phyloP scores from a whole-genome alignment of 2,113 vertebrate species.

The Colossoma macropomum region DNA sequence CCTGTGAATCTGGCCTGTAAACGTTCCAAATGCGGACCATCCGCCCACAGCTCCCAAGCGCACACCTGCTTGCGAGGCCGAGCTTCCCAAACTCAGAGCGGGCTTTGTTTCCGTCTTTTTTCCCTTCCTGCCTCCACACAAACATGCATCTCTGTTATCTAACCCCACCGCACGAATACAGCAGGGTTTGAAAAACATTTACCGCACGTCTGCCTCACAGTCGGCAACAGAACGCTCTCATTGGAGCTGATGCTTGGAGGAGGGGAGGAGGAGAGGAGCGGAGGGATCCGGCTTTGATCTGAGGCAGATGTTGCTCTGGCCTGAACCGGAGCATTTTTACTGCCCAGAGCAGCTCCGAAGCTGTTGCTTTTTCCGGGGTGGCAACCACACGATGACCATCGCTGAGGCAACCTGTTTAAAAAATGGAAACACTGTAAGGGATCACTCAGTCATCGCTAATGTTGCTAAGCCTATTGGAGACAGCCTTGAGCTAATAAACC shows the following conservation, averaged over 20 bases:
- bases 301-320: conserved; percentile 63
- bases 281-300: conserved; percentile 62
- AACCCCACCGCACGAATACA: conserved; percentile 40
- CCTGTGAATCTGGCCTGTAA: conserved; percentile 39
- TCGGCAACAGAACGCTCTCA: conserved; percentile 27
- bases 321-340: conserved; percentile 48
- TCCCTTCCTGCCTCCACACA: conserved; percentile 40
- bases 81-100: conserved; percentile 3
- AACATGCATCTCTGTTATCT: conserved; percentile 53
- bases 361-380: conserved; percentile 48
- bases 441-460: conserved; percentile 29
- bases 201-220: conserved; percentile 17
- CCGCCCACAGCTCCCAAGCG: conserved; percentile 31
- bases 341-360: conserved; percentile 43
- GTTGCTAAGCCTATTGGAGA: conserved; percentile 12
- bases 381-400: conserved; percentile 32
- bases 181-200: conserved; percentile 50
- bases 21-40: conserved; percentile 43
- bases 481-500: conserved; percentile 38
- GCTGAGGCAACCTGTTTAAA: conserved; percentile 22
- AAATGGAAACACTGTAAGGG: conserved; percentile 40
- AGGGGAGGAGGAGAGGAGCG: conserved; percentile 44
- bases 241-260: conserved; percentile 48
- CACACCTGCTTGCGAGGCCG: conserved; percentile 44
- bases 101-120: conserved; percentile 36